phyloP scores from a whole-genome alignment of 2,797 vertebrate species.

The Crotalus adamanteus region DNA sequence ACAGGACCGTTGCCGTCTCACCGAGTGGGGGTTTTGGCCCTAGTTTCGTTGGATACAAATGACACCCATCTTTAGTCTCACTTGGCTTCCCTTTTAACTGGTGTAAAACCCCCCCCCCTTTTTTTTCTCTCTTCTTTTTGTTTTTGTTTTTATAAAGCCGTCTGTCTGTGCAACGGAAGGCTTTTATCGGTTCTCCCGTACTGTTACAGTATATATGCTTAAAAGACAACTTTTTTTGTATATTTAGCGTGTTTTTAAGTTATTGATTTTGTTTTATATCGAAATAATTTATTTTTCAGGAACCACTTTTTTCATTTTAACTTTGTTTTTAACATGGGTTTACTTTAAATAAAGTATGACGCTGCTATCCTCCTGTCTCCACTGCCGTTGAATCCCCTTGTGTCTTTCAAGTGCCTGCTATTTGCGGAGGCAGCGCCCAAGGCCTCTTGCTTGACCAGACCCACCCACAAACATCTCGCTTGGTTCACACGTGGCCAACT shows the following conservation, averaged over 20 bases:
- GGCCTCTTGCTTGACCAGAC: conserved; percentile 45
- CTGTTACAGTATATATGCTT: conserved; percentile 81
- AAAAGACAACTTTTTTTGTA: conserved; percentile 74
- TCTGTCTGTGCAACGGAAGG: conserved; percentile 70
- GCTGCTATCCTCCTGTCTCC: conserved; percentile 79
- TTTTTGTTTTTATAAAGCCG: conserved; percentile 58
- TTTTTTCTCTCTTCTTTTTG: too few species aligned
- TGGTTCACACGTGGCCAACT: background rate
- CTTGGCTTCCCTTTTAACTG: conserved; percentile 60
- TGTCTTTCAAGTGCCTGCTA: conserved; percentile 72
- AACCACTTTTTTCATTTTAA: conserved; percentile 80
- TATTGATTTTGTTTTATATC: conserved; percentile 81
- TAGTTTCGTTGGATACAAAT: conserved; percentile 25
- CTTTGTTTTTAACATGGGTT: conserved; percentile 87
- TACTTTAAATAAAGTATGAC: conserved; percentile 87
- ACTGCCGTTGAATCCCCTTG: conserved; percentile 74
- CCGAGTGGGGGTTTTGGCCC: background rate
- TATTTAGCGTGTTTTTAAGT: conserved; percentile 79
- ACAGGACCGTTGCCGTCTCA: background rate
- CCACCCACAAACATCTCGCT: background rate
- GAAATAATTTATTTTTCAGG: conserved; percentile 83
- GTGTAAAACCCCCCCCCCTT: conserved; percentile 54
- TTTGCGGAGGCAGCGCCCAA: conserved; percentile 70
- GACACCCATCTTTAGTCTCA: conserved; percentile 47
- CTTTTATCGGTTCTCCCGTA: conserved; percentile 74